Percentiles rank a stretch among this genome's conserved stretches.
These are phyloP conservation scores for Mionectes olivaceus DNA, from an alignment of 2,797 vertebrate species.

Conservation along the genomic window DNA sequence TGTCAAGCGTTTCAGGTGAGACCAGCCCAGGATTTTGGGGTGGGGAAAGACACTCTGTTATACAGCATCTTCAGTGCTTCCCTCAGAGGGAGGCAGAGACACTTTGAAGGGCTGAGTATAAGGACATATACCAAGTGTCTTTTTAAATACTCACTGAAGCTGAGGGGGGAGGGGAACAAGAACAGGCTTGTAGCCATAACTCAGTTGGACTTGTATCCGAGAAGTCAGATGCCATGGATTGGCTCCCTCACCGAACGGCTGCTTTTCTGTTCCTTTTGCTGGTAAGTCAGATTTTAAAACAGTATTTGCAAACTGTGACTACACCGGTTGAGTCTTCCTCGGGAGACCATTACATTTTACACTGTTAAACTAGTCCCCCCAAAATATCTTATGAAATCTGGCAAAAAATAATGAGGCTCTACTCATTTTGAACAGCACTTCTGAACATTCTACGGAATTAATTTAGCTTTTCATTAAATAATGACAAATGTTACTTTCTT, in stretches of 20 bases:
- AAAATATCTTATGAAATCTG: neutral
- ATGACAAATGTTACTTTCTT: neutral
- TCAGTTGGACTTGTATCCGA: constrained; percentile 46
- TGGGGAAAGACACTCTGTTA: constrained; percentile 81
- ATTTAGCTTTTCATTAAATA: neutral
- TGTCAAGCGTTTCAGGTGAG: constrained; percentile 79
- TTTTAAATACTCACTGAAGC: constrained; percentile 43
- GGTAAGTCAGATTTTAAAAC: constrained; percentile 77
- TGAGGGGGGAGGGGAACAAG: constrained; percentile 59
- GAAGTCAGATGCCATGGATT: constrained; percentile 78
- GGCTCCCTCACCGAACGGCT: constrained; percentile 75
- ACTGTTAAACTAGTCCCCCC: neutral
- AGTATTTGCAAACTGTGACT: neutral
- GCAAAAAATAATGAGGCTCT: neutral
- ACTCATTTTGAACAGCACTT: neutral
- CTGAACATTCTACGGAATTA: neutral
- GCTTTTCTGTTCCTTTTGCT: constrained; percentile 73
- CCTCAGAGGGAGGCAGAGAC: constrained; percentile 72
- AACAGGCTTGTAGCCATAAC: constrained; percentile 38
- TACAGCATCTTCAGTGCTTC: constrained; percentile 78
- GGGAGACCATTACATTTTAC: neutral
- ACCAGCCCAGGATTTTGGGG: constrained; percentile 80
- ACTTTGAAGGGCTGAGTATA: constrained; percentile 69
- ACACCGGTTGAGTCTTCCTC: neutral
- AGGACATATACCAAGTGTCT: constrained; percentile 62